A percentile compares a stretch with the other conserved stretches of the same genome.
phyloP scores from a whole-genome alignment of 2,888 invertebrate genomes.

The Tineola bisselliella region DNA sequence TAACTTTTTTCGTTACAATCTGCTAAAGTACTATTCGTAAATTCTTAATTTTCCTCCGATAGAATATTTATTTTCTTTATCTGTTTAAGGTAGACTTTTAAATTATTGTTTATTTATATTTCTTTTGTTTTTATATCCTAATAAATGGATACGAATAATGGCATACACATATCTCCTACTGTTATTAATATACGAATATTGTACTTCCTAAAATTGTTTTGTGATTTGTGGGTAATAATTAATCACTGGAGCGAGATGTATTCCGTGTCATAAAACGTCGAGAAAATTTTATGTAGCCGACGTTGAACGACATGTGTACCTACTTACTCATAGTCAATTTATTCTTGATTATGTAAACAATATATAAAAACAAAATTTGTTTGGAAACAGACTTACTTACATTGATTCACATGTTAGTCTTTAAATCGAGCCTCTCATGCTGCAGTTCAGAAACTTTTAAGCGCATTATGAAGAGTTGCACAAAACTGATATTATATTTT shows the following conservation, averaged over 20 bases:
- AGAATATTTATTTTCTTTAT: not conserved
- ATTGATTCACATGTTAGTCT: too few species aligned
- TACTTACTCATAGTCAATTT: not conserved
- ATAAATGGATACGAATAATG: not conserved
- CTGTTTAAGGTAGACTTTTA: too few species aligned
- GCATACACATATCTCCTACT: not conserved
- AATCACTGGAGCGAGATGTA: not conserved
- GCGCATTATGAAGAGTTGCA: too few species aligned
- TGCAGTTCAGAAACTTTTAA: too few species aligned
- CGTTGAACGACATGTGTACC: not conserved
- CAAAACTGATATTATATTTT: too few species aligned
- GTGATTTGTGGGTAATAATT: constrained; percentile 5
- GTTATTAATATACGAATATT: not conserved
- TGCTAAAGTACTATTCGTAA: constrained; percentile 13
- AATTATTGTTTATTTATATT: too few species aligned
- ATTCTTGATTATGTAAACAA: not conserved
- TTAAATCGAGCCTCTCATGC: too few species aligned
- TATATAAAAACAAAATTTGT: not conserved
- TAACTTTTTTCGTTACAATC: constrained; percentile 12
- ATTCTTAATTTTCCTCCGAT: constrained; percentile 9
- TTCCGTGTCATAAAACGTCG: not conserved
- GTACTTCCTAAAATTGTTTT: not conserved
- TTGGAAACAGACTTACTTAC: not conserved
- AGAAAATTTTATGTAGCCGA: not conserved
- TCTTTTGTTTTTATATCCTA: not conserved